Conservation (phyloP, 2,797 vertebrate species). For the Tadarida brasiliensis region DNA sequence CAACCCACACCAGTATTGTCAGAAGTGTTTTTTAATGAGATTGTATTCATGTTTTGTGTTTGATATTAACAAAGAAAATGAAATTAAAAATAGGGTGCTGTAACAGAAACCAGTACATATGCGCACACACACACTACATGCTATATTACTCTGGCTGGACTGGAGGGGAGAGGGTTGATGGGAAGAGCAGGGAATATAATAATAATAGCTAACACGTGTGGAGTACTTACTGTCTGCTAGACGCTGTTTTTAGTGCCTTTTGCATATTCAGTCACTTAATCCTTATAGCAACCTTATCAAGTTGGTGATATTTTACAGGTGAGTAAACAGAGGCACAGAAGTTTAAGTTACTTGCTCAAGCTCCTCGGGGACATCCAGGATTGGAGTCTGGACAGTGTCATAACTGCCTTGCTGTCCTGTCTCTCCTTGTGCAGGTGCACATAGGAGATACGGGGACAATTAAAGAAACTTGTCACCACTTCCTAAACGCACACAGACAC, state of each 20-base stretch:
- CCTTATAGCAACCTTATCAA: not conserved
- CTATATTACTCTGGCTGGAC: not conserved
- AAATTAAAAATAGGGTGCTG: not conserved
- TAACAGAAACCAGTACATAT: not conserved
- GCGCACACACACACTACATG: too few relatives aligned
- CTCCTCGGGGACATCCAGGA: not conserved
- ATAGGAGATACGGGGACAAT: not conserved
- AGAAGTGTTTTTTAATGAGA: not conserved
- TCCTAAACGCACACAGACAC: not conserved
- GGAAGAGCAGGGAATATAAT: not conserved
- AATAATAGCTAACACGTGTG: not conserved
- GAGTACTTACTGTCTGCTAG: not conserved
- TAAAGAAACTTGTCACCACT: not conserved
- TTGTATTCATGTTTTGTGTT: not conserved
- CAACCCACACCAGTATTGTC: not conserved
- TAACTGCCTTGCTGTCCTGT: too few relatives aligned
- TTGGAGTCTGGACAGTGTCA: not conserved
- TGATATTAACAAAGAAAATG: not conserved
- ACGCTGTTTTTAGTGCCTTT: not conserved
- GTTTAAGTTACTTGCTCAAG: not conserved
- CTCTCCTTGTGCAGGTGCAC: not conserved
- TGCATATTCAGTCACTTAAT: not conserved
- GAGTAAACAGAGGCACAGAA: not conserved
- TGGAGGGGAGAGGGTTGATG: not conserved
- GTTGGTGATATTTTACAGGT: not conserved